Conservation (phyloP, 2,888 invertebrate genomes). For the Caenorhabditis auriculariae region DNA sequence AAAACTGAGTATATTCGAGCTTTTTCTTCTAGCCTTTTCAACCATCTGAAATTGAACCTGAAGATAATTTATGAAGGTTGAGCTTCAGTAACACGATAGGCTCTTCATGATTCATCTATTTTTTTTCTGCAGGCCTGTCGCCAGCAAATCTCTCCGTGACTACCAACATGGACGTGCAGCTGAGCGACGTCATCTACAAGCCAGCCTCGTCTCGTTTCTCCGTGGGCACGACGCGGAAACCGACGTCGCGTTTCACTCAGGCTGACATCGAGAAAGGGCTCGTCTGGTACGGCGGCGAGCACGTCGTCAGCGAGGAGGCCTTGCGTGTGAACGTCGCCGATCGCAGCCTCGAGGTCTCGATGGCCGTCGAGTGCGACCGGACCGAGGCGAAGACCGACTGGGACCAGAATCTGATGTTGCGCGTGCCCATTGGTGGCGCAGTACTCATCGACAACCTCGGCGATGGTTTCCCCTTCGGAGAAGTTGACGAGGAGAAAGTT, state of each 20-base stretch:
- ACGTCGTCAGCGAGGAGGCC: conserved; percentile 16
- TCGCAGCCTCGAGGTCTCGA: conserved; percentile 14
- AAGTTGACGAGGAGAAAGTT: conserved; percentile 18
- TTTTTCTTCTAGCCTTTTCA: too few species aligned
- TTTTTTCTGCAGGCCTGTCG: conserved; percentile 9
- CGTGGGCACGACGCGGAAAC: conserved; percentile 10
- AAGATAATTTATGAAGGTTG: too few species aligned
- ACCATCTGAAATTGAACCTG: too few species aligned
- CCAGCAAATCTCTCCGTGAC: conserved; percentile 36
- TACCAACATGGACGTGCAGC: conserved; percentile 46
- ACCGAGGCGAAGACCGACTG: conserved; percentile 5
- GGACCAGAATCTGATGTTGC: conserved; percentile 16
- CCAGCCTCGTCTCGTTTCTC: conserved; percentile 19
- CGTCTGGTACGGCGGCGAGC: conserved; percentile 22
- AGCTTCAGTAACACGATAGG: too few species aligned
- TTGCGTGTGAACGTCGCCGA: conserved; percentile 32
- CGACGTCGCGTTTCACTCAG: conserved; percentile 34
- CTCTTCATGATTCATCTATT: background rate
- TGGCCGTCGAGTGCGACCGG: conserved; percentile 1
- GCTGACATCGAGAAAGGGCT: conserved; percentile 13
- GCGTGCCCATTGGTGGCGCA: conserved; percentile 37
- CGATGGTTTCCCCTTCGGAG: conserved; percentile 9
- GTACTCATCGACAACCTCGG: conserved; percentile 24
- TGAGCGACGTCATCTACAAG: conserved; percentile 35
- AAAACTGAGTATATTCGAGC: too few species aligned